Base-by-base conservation (phyloP, 2,113 vertebrate species). In the Aegithalos caudatus region DNA sequence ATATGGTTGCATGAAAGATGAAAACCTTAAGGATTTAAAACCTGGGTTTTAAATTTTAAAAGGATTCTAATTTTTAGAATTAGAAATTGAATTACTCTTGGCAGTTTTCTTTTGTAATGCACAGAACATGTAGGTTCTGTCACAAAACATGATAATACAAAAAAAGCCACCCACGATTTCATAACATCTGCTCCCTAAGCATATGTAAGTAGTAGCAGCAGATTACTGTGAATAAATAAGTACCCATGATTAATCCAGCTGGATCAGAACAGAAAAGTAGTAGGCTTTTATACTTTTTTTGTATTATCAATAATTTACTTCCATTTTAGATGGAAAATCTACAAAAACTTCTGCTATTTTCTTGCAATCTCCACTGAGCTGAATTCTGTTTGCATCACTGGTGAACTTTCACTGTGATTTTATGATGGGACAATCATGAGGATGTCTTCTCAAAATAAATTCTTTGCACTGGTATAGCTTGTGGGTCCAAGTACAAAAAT, bases 1-100 rank as follows among this genome's bases (percentile, higher is more conserved):
- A 94, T 93, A 57, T 88, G 57, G 64, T 88, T 94, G 74, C 71
- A 53, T 95, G 88, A 97, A 89, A 77, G 80, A 97, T 83, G 50
- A 77, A 94, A 90, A 95, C 71, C 88, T 94, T 94, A 91, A 88
- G 74, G 86, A 92, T 92, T 90, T 92, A 91, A 94, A 97, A 91
- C 78, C 78, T 88, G 65, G n/a, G n/a, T n/a, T n/a, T n/a, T n/a
- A n/a, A n/a, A n/a, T n/a, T n/a, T n/a, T n/a, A n/a, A n/a, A n/a
- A n/a, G n/a, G n/a, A n/a, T n/a, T n/a, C n/a, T n/a, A n/a, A n/a
- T 53, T 97, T 95, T 88, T 81, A 95, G 95, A 92, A 79, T 54
- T 80, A 83, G 85, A 82, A 93, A 87, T 93, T 66, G 20, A 92
- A 88, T 47, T 87, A 69, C n/a, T 86, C 44, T 56, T 94, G 82